Evolutionary conservation across 2,113 vertebrate genomes (phyloP).

Genomic region (Tupaia chinensis): DNA sequence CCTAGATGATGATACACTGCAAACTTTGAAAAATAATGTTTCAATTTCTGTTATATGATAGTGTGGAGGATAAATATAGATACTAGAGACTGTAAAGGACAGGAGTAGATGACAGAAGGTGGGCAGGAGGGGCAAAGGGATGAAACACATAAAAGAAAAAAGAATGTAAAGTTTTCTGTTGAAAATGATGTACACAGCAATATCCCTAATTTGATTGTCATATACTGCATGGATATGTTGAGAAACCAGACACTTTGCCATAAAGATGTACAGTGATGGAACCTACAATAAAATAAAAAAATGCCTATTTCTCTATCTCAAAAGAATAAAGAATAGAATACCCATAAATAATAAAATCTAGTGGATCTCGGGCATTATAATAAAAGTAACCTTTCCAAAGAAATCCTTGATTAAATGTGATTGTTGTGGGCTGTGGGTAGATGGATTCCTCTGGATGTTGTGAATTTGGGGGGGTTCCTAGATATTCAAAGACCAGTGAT

Average conservation of each 20-base stretch:
- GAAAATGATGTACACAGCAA: no score
- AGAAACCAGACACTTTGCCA: no score
- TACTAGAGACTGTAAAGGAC: no score
- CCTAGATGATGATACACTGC: neutral
- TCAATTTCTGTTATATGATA: no score
- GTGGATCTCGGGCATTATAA: neutral
- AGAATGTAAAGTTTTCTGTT: no score
- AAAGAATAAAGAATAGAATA: slow-evolving; percentile 1
- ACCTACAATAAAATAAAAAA: neutral
- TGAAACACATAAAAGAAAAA: no score
- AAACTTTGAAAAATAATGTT: slow-evolving; percentile 9
- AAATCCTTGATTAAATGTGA: neutral
- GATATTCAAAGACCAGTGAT: neutral
- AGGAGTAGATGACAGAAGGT: no score
- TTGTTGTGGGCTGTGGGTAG: neutral
- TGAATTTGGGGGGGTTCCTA: neutral
- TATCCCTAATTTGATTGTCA: no score
- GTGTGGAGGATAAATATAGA: no score
- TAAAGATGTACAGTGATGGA: no score
- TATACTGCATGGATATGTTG: no score
- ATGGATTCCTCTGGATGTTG: neutral
- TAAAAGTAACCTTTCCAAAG: neutral
- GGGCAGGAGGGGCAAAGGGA: no score
- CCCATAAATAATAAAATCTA: neutral
- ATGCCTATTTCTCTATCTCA: neutral